Evolutionary conservation across 64 coral and sea anemone genomes (phyloP).

Genomic region (Stichodactyla helianthus): DNA sequence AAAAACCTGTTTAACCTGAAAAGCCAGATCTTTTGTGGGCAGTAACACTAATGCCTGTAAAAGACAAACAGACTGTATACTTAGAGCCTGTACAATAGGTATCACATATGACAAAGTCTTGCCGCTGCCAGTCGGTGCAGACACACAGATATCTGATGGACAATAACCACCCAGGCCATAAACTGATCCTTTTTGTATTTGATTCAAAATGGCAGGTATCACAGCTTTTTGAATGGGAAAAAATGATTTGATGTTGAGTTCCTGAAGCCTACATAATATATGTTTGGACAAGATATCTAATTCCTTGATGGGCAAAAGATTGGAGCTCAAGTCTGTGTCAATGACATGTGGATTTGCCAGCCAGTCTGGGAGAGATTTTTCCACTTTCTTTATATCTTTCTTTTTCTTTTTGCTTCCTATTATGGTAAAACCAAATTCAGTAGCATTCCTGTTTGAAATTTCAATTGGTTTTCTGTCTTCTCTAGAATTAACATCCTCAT

Average conservation of each 20-base stretch:
- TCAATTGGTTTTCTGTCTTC: neutral
- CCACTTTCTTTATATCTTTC: constrained; percentile 68
- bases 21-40: constrained; percentile 94
- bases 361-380: constrained; percentile 80
- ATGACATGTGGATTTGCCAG: constrained; percentile 74
- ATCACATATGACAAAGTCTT: constrained; percentile 93
- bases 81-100: constrained; percentile 63
- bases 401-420: constrained; percentile 68
- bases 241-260: constrained; percentile 64
- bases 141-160: constrained; percentile 89
- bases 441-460: neutral
- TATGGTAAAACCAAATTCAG: constrained; percentile 69
- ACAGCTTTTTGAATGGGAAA: constrained; percentile 90
- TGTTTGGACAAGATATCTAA: constrained; percentile 49
- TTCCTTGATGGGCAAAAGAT: constrained; percentile 50
- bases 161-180: constrained; percentile 61
- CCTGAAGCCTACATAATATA: constrained; percentile 49
- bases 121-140: constrained; percentile 97
- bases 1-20: constrained; percentile 95
- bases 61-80: constrained; percentile 39
- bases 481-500: neutral
- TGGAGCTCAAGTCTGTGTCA: constrained; percentile 48
- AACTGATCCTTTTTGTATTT: constrained; percentile 30
- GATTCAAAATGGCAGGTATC: constrained; percentile 63
- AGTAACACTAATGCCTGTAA: constrained; percentile 82